Evolutionary conservation across 2,888 invertebrate species (phyloP).

Genomic region (Acanthosepion lycidas): DNA sequence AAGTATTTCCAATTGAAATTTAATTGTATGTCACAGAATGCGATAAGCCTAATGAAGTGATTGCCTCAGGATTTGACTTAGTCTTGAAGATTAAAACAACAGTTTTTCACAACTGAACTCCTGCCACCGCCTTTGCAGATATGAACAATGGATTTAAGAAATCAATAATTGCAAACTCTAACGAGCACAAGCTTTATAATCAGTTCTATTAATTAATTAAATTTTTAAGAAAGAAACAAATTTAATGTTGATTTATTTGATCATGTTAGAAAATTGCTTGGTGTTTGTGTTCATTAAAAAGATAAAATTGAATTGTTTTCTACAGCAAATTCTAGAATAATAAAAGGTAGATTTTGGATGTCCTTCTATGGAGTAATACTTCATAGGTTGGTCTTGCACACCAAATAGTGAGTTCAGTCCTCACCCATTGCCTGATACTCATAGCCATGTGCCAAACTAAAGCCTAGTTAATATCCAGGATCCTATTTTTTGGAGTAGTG

Average conservation of each 20-base stretch:
- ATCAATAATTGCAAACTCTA: background rate
- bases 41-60: background rate
- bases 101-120: too few species aligned
- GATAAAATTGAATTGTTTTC: too few species aligned
- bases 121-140: background rate
- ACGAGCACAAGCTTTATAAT: background rate
- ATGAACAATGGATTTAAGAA: background rate
- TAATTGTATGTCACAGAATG: background rate
- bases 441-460: too few species aligned
- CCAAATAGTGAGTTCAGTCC: too few species aligned
- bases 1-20: background rate
- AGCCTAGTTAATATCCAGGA: too few species aligned
- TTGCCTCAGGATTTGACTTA: background rate
- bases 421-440: too few species aligned
- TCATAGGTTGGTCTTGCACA: too few species aligned
- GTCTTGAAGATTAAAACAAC: background rate
- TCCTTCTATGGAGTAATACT: too few species aligned
- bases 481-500: too few species aligned
- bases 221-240: background rate
- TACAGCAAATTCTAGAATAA: too few species aligned
- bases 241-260: slow-evolving; percentile 21
- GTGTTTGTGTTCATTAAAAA: background rate
- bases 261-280: background rate
- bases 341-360: too few species aligned
- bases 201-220: background rate